These are phyloP conservation scores for Gerris lacustris DNA, from an alignment of 2,888 invertebrate genomes.

Conservation along the genomic window DNA sequence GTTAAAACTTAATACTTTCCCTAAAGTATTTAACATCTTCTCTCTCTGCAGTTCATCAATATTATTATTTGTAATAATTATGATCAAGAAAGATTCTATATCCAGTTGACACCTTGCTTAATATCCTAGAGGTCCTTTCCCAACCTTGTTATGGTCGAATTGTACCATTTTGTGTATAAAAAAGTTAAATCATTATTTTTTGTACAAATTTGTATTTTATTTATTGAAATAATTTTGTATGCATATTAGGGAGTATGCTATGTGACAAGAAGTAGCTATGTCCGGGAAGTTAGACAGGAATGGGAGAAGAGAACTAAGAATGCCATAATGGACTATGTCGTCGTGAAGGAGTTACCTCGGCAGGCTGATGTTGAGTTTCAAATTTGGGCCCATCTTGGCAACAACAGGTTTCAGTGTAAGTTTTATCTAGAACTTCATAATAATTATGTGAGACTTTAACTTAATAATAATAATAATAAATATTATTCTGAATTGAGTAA, in stretches of 20 bases:
- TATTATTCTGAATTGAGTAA: too few relatives aligned
- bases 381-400: slow-evolving; percentile 80
- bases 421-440: slow-evolving; percentile 21
- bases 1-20: too few relatives aligned
- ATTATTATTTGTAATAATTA: too few relatives aligned
- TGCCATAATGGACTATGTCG: slow-evolving; percentile 75
- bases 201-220: not conserved
- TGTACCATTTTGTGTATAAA: too few relatives aligned
- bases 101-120: too few relatives aligned
- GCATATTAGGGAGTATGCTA: slow-evolving; percentile 67
- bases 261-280: slow-evolving; percentile 56
- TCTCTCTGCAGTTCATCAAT: too few relatives aligned
- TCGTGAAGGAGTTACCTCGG: slow-evolving; percentile 67
- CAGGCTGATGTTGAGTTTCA: slow-evolving; percentile 82
- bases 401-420: slow-evolving; percentile 76
- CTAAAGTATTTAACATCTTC: too few relatives aligned
- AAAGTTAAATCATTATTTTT: not conserved
- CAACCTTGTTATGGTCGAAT: too few relatives aligned
- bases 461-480: too few relatives aligned
- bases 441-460: too few relatives aligned
- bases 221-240: not conserved
- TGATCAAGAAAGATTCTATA: too few relatives aligned
- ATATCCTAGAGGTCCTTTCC: too few relatives aligned
- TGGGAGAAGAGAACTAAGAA: slow-evolving; percentile 74
- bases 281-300: slow-evolving; percentile 62